A percentile compares a stretch with the other conserved stretches of the same genome.
These are phyloP conservation scores for Ispidina picta DNA, from an alignment of 2,797 vertebrate genomes.

Conservation along the genomic window DNA sequence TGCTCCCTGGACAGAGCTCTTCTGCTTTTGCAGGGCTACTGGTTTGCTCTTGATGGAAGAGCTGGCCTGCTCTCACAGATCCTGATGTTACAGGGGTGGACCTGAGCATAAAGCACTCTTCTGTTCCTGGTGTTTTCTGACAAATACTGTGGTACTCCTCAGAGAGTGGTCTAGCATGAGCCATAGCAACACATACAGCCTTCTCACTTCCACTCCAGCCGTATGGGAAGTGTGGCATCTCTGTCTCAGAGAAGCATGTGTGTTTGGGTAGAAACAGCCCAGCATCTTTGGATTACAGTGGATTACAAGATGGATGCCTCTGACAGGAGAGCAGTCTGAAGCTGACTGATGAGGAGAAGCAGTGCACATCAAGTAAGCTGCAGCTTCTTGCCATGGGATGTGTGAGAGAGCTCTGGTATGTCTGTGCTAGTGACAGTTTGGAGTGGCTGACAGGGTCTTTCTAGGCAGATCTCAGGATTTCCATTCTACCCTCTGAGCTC, in stretches of 20 bases:
- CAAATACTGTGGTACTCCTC: background rate
- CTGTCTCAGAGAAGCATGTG: background rate
- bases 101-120: background rate
- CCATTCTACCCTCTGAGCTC: background rate
- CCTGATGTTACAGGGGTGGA: background rate
- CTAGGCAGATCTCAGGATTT: background rate
- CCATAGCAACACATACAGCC: background rate
- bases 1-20: background rate
- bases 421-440: background rate
- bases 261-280: background rate
- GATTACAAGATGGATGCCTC: background rate
- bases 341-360: background rate
- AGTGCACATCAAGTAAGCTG: background rate
- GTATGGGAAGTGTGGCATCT: background rate
- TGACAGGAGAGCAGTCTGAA: background rate
- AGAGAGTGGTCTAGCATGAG: background rate
- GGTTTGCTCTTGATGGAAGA: background rate
- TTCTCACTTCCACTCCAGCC: background rate
- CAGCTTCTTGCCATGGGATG: background rate
- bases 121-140: background rate
- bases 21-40: background rate
- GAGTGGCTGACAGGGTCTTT: background rate
- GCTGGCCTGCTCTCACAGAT: background rate
- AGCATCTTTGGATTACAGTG: background rate
- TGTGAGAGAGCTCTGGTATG: background rate